These are phyloP conservation scores for Alcis repandata DNA, from an alignment of 2,888 invertebrate genomes.

Conservation along the genomic window DNA sequence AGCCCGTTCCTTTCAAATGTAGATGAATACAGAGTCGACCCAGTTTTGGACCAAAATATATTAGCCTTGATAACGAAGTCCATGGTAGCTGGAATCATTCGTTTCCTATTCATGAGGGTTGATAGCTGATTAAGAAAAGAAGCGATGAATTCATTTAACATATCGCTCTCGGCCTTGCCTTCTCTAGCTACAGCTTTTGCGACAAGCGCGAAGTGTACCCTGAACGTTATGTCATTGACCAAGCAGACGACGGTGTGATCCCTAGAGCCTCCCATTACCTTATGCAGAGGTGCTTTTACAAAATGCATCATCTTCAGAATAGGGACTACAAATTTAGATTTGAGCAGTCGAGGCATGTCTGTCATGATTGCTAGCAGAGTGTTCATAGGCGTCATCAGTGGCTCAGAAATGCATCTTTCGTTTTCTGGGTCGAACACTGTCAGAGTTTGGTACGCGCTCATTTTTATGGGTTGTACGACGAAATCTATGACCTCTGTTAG, in stretches of 20 bases:
- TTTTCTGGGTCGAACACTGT: slow-evolving; percentile 47
- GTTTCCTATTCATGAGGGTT: slow-evolving; percentile 46
- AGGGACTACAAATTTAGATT: slow-evolving; percentile 49
- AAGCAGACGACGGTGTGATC: slow-evolving; percentile 23
- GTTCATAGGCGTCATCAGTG: slow-evolving; percentile 46
- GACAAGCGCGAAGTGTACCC: slow-evolving; percentile 14
- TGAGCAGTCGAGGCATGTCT: slow-evolving; percentile 45
- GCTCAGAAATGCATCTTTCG: slow-evolving; percentile 46
- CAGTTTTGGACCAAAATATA: slow-evolving; percentile 54
- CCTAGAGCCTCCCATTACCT: slow-evolving; percentile 26
- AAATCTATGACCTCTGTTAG: slow-evolving; percentile 50
- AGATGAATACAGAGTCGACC: slow-evolving; percentile 42
- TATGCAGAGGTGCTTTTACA: slow-evolving; percentile 19
- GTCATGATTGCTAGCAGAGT: slow-evolving; percentile 47
- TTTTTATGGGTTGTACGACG: slow-evolving; percentile 51
- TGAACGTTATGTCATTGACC: slow-evolving; percentile 22
- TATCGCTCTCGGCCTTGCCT: slow-evolving; percentile 43
- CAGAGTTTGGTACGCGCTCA: slow-evolving; percentile 46
- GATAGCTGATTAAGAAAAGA: slow-evolving; percentile 49
- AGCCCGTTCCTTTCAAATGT: slow-evolving; percentile 57
- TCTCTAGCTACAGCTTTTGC: slow-evolving; percentile 14
- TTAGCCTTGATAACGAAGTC: slow-evolving; percentile 53
- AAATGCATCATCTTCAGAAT: slow-evolving; percentile 40
- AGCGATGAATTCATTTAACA: slow-evolving; percentile 49
- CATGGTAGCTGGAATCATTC: slow-evolving; percentile 47